Conservation (phyloP, 1,140 invertebrate species). For the Akabosia matsudoensis region DNA sequence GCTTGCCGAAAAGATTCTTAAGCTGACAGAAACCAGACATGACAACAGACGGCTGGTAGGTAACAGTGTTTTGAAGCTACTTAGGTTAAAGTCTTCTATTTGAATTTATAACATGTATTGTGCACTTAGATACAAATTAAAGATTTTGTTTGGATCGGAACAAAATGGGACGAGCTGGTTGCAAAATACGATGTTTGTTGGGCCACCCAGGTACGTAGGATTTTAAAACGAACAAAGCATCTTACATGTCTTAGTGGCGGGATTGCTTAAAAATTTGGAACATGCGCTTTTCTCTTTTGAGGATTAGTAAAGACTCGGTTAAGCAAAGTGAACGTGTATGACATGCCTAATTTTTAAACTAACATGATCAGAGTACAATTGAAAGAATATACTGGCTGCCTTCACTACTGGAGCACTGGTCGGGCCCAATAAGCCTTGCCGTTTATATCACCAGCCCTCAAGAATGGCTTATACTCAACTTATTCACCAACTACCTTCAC, state of each 20-base stretch:
- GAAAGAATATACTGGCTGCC: neutral
- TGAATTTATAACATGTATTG: too few relatives aligned
- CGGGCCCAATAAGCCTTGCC: neutral
- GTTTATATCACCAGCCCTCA: constrained; percentile 7
- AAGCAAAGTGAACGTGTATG: too few relatives aligned
- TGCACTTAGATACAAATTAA: constrained; percentile 32
- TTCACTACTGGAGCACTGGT: neutral
- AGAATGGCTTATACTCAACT: neutral
- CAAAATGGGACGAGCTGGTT: constrained; percentile 22
- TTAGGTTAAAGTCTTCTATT: too few relatives aligned
- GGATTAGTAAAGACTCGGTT: too few relatives aligned
- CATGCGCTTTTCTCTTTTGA: too few relatives aligned
- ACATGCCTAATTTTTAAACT: too few relatives aligned
- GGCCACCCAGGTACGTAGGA: neutral
- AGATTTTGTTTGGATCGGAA: constrained; percentile 25
- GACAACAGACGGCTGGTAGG: too few relatives aligned
- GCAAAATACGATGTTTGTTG: neutral
- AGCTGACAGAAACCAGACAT: too few relatives aligned
- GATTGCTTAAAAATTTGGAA: neutral
- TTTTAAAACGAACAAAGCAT: neutral
- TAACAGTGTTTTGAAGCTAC: too few relatives aligned
- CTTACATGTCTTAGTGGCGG: neutral
- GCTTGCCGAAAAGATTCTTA: too few relatives aligned
- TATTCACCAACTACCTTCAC: neutral
- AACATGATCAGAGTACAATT: neutral